phyloP scores from a whole-genome alignment of 2,113 vertebrate genomes.

The Gambusia holbrooki region DNA sequence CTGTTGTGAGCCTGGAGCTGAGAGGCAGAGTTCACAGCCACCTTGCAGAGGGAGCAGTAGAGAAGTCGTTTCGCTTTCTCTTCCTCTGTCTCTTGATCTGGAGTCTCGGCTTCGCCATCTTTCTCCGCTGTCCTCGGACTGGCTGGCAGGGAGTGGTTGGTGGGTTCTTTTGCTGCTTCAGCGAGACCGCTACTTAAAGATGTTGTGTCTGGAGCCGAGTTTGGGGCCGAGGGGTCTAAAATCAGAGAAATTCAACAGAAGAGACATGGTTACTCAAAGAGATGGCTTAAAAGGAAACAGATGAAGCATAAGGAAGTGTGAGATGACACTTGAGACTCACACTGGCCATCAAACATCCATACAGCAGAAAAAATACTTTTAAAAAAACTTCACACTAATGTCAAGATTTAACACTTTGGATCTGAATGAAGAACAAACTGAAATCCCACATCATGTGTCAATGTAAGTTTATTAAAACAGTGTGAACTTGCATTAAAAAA shows the following conservation, averaged over 20 bases:
- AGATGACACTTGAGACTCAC: neutral
- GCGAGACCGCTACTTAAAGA: conserved; percentile 4
- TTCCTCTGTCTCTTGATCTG: conserved; percentile 89
- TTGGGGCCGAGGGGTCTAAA: conserved; percentile 27
- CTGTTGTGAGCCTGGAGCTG: conserved; percentile 98
- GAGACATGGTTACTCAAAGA: neutral
- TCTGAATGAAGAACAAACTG: neutral
- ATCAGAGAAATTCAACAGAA: neutral
- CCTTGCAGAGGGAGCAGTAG: conserved; percentile 98
- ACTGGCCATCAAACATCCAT: neutral
- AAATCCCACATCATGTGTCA: neutral
- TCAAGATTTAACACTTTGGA: neutral
- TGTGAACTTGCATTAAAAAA: neutral
- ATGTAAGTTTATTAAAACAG: neutral
- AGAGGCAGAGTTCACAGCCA: conserved; percentile 96
- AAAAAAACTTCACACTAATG: neutral
- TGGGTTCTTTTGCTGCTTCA: conserved; percentile 25
- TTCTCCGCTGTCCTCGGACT: conserved; percentile 29
- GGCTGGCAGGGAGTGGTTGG: conserved; percentile 36
- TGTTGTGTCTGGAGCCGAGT: conserved; percentile 23
- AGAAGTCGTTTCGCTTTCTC: conserved; percentile 93
- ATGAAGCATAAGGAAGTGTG: neutral
- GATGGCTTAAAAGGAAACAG: neutral
- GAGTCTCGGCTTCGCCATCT: conserved; percentile 56
- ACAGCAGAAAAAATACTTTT: neutral